Evolutionary conservation across 92 coral and sea anemone species (phyloP), one percentile per base, ranked within the genome.

Genomic region (Palythoa caribaeorum): DNA sequence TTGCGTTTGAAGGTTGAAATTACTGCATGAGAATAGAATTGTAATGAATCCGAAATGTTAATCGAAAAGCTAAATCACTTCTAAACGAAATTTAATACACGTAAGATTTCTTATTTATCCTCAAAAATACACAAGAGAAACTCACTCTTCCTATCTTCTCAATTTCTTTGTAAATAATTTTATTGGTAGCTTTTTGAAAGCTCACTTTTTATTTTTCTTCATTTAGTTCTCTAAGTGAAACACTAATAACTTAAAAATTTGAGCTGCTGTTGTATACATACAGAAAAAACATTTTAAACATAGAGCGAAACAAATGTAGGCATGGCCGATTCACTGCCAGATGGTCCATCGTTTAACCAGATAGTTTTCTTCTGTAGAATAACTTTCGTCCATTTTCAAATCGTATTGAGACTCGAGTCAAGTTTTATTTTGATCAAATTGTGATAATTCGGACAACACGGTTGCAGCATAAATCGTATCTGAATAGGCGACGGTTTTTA

Each of bases 31-130:
- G 74, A 80, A 48, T 20, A 68, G 85, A 50, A 81, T 40, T 37
- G 28, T 81, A 65, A 81, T 81, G 76, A 66, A 81, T 81, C 38
- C n/a, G 62, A 63, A 63, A 50, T 65, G 19, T 21, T 81, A 36
- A 21, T 65, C 16, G 21, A 13, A 28, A 65, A 81, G 40, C 63
- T 47, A 35, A 40, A 44, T 10, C 9, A 17, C 35, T 66, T 39
- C 16, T 78, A 68, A 65, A 66, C 76, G 76, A 81, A 81, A 65
- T 66, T 81, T 81, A 81, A 81, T 81, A 81, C 54, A 66, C 28
- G 12, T 66, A 14, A 10, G 60, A n/a, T 66, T 63, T 40, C n/a
- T 21, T 51, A 53, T 28, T 36, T 28, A 35, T 77, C 36, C 36
- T 53, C 59, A 81, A 50, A 65, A 66, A 65, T 15, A 65, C 57